Evolutionary conservation across 92 coral and sea anemone genomes (phyloP).

Genomic region (Porites evermanni): DNA sequence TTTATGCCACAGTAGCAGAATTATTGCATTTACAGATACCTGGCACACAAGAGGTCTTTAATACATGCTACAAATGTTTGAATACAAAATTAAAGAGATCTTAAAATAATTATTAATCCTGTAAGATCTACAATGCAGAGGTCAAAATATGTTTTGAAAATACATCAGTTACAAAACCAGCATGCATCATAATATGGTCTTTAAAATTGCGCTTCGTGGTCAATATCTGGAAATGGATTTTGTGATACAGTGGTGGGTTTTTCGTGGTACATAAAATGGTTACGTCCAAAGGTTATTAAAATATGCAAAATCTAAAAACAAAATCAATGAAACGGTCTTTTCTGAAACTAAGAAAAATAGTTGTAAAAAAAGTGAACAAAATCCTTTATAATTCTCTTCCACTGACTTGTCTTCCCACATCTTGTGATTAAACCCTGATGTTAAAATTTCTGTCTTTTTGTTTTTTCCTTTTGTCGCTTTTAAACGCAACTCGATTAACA

Average conservation of each 20-base stretch:
- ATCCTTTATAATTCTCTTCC: constrained; percentile 21
- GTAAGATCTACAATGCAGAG: constrained; percentile 59
- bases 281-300: constrained; percentile 35
- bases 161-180: constrained; percentile 64
- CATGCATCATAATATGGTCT: constrained; percentile 46
- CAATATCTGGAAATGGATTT: constrained; percentile 21
- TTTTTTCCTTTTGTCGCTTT: not conserved
- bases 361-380: constrained; percentile 42
- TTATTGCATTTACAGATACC: constrained; percentile 61
- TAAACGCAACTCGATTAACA: not conserved
- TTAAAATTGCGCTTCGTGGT: constrained; percentile 40
- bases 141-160: constrained; percentile 62
- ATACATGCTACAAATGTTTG: constrained; percentile 60
- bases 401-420: not conserved
- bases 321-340: constrained; percentile 34
- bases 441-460: not conserved
- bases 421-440: not conserved
- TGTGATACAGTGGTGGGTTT: constrained; percentile 15
- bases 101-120: constrained; percentile 60
- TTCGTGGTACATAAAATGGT: constrained; percentile 39
- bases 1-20: constrained; percentile 57
- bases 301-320: constrained; percentile 48
- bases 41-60: constrained; percentile 50
- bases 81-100: constrained; percentile 63
- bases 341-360: constrained; percentile 57